Percentiles rank a stretch among this genome's conserved stretches.
phyloP scores from a whole-genome alignment of 1,140 invertebrate species.

The Arion vulgaris region DNA sequence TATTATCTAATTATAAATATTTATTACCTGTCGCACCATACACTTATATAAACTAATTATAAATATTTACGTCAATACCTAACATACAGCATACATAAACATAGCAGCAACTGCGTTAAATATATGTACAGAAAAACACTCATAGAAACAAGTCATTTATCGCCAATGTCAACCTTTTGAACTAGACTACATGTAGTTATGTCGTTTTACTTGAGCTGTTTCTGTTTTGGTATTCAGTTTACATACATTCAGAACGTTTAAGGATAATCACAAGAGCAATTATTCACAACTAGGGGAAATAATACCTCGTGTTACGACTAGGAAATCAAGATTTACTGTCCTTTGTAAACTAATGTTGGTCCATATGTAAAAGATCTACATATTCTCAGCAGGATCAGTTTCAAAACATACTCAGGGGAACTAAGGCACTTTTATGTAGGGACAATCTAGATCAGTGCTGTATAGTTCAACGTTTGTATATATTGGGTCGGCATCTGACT shows the following conservation, averaged over 20 bases:
- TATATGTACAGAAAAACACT: neutral
- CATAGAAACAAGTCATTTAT: neutral
- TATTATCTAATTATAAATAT: too few relatives aligned
- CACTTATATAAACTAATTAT: too few relatives aligned
- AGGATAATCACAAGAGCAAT: neutral
- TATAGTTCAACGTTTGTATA: too few relatives aligned
- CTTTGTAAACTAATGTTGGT: too few relatives aligned
- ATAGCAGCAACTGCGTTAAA: neutral
- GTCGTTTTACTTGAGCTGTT: neutral
- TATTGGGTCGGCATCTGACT: too few relatives aligned
- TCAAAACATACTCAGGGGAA: neutral
- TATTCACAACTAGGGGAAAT: neutral
- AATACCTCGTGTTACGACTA: too few relatives aligned
- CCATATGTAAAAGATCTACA: neutral
- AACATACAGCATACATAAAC: neutral
- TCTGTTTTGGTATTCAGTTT: neutral
- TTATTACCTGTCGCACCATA: too few relatives aligned
- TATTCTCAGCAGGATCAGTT: neutral
- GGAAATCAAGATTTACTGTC: too few relatives aligned
- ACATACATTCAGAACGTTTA: neutral
- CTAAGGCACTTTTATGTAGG: neutral
- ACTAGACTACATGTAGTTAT: neutral
- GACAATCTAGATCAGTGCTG: neutral
- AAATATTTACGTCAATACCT: too few relatives aligned
- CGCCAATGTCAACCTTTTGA: neutral